Evolutionary conservation across 2,888 invertebrate genomes (phyloP), one percentile per base, ranked within the genome.

Genomic region (Hypomecis punctinalis): DNA sequence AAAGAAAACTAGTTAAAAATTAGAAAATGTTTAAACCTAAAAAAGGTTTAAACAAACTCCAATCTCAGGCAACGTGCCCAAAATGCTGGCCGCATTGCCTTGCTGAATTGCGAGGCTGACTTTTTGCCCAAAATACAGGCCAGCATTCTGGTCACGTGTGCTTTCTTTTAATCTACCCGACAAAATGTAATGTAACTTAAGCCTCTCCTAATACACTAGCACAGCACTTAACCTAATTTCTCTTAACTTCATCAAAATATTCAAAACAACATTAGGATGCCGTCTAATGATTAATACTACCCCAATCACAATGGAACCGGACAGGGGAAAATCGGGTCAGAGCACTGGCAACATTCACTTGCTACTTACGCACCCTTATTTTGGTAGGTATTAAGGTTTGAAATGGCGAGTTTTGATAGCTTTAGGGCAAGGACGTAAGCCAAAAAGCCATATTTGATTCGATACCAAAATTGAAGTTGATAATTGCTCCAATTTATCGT

Each of bases 311-410:
- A 56, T 46, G 46, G 39, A 47, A 33, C 56, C 46, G 56, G 56
- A 56, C 56, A 56, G 47, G 56, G 47, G 46, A 46, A 56, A 56
- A 56, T 39, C 46, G 37, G 56, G 56, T 47, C 56, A 56, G 7
- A 56, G 56, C 40, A 11, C 10, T 56, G 47, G 45, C 55, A 36
- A 36, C 55, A 46, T 37, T n/a, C n/a, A n/a, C n/a, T 33, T 47
- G n/a, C 40, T n/a, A 39, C 5, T 40, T 8, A 23, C 5, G 7
- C n/a, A 47, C n/a, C 7, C 40, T 39, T 56, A 56, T 39, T n/a
- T 33, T 0, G 7, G 7, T 2, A 1, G n/a, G 7, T 0, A 0
- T n/a, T 56, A 56, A 47, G 47, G 56, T 48, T 56, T 5, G 47
- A 5, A 47, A 37, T 54, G 1, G 36, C 36, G 10, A 40, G 7